Percentiles rank a stretch among this genome's conserved stretches.
Evolutionary conservation across 2,113 vertebrate species (phyloP).

Genomic region (Machaerirhynchus nigripectus): DNA sequence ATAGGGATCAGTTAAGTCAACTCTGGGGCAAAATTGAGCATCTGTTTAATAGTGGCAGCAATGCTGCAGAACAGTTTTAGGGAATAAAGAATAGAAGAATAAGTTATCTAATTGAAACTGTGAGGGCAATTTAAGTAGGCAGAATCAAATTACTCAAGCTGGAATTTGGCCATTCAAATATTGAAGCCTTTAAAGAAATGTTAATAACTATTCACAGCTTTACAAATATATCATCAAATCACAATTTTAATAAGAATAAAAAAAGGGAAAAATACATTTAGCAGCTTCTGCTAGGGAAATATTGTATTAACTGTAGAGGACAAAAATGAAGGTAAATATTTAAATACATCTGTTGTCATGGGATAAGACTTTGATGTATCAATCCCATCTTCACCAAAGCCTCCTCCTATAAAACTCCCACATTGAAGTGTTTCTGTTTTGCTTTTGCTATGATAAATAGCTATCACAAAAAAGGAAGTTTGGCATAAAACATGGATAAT

Average conservation of each 20-base stretch:
- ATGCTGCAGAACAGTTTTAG: slow-evolving; percentile 31
- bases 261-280: slow-evolving; percentile 10
- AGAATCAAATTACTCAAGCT: slow-evolving; percentile 64
- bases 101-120: slow-evolving; percentile 57
- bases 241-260: slow-evolving; percentile 53
- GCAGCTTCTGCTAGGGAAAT: slow-evolving; percentile 5
- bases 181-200: slow-evolving; percentile 53
- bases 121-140: slow-evolving; percentile 58
- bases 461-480: slow-evolving; percentile 17
- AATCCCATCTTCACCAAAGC: slow-evolving; percentile 26
- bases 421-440: slow-evolving; percentile 23
- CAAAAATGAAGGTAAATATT: slow-evolving; percentile 63
- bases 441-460: slow-evolving; percentile 45
- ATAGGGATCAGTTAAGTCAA: not conserved
- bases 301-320: slow-evolving; percentile 42
- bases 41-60: slow-evolving; percentile 46
- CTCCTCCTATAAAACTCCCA: slow-evolving; percentile 10
- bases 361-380: slow-evolving; percentile 45
- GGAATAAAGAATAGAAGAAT: slow-evolving; percentile 40
- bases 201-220: slow-evolving; percentile 58
- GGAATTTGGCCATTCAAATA: slow-evolving; percentile 59
- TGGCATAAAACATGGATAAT: not conserved
- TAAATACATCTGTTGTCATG: slow-evolving; percentile 48
- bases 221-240: slow-evolving; percentile 57
- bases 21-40: slow-evolving; percentile 51